These are phyloP conservation scores for Oryzias woworae DNA, from an alignment of 2,113 vertebrate genomes.

Conservation along the genomic window DNA sequence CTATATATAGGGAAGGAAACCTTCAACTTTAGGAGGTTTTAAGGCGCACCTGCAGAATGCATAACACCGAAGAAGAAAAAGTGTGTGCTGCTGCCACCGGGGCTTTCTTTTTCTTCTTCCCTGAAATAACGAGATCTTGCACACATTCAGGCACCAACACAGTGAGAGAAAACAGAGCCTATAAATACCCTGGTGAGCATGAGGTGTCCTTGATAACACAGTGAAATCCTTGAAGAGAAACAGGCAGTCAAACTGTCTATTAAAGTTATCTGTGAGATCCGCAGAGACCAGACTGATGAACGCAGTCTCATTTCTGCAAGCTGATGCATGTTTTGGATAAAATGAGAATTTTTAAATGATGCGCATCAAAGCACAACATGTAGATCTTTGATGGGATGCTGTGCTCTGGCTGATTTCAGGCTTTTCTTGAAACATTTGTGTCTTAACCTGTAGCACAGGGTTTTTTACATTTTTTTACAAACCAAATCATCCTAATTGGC, in stretches of 20 bases:
- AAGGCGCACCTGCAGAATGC: slow-evolving; percentile 9
- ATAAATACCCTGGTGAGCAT: slow-evolving; percentile 43
- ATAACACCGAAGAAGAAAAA: slow-evolving; percentile 16
- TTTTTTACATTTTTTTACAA: too few species aligned
- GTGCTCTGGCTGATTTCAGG: slow-evolving; percentile 1
- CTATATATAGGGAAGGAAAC: slow-evolving; percentile 17
- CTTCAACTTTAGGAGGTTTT: slow-evolving; percentile 5
- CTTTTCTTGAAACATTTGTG: background rate
- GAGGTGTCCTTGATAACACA: slow-evolving; percentile 42
- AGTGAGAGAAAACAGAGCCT: slow-evolving; percentile 13
- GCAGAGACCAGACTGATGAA: slow-evolving; percentile 12
- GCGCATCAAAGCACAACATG: slow-evolving; percentile 43
- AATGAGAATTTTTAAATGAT: slow-evolving; percentile 13
- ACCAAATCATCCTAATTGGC: too few species aligned
- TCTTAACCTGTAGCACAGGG: too few species aligned
- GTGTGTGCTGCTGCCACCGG: background rate
- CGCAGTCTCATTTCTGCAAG: slow-evolving; percentile 7
- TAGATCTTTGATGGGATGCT: slow-evolving; percentile 11
- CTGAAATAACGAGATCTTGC: slow-evolving; percentile 17
- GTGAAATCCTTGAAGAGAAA: slow-evolving; percentile 38
- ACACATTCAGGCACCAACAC: slow-evolving; percentile 20
- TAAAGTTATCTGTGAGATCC: slow-evolving; percentile 24
- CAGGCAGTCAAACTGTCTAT: slow-evolving; percentile 34
- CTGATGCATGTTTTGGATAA: slow-evolving; percentile 23
- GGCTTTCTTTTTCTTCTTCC: slow-evolving; percentile 4